Evolutionary conservation across 2,113 vertebrate genomes (phyloP).

Genomic region (Fregetta grallaria): DNA sequence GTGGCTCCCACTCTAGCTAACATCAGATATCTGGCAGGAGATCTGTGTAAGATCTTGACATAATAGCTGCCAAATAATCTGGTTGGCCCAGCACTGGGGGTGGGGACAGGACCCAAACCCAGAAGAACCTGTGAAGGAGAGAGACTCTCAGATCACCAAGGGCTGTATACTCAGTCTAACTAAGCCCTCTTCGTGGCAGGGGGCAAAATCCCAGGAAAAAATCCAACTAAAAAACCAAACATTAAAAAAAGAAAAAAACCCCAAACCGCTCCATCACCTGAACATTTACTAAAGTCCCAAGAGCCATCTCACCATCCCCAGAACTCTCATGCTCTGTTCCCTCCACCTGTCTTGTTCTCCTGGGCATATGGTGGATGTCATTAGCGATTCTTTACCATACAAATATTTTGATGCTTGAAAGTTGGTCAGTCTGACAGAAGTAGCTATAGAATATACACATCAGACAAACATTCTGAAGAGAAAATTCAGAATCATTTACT

Average conservation of each 20-base stretch:
- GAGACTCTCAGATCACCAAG: neutral
- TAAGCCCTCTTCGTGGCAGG: rapidly evolving
- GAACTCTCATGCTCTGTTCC: neutral
- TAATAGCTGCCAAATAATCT: neutral
- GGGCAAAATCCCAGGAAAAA: neutral
- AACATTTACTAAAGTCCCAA: neutral
- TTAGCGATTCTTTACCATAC: neutral
- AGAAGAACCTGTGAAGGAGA: neutral
- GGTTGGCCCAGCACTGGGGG: neutral
- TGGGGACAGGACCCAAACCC: neutral
- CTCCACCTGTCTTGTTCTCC: neutral
- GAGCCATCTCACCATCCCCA: neutral
- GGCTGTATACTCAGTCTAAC: neutral
- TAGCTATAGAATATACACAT: neutral
- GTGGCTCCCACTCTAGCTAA: neutral
- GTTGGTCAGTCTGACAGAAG: neutral
- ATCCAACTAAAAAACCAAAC: neutral
- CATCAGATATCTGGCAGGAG: neutral
- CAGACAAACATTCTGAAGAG: neutral
- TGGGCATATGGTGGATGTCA: neutral
- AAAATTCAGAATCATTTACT: neutral
- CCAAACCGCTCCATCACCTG: neutral
- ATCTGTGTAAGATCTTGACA: neutral
- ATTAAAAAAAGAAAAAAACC: neutral
- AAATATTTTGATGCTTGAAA: neutral